A percentile compares a stretch with the other conserved stretches of the same genome.
These are phyloP conservation scores for Halcyon leucocephala DNA, from an alignment of 2,797 vertebrate species.

Conservation along the genomic window DNA sequence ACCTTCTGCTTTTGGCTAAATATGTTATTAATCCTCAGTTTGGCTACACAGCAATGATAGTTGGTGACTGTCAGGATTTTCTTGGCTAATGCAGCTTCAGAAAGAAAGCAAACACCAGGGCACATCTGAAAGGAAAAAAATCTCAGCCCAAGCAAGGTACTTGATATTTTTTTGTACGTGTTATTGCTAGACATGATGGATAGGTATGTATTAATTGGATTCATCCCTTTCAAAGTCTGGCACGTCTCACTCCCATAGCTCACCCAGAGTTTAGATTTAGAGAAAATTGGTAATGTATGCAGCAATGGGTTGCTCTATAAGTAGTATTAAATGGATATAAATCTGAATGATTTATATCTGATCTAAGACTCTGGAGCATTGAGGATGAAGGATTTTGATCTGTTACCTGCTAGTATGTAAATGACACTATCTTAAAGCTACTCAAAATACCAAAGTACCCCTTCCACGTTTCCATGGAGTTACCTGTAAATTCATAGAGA, in stretches of 20 bases:
- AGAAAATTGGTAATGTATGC: neutral
- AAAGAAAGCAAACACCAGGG: neutral
- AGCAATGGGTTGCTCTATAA: neutral
- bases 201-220: neutral
- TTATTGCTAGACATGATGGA: neutral
- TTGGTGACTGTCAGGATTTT: neutral
- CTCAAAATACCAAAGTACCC: neutral
- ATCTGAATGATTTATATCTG: neutral
- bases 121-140: neutral
- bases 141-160: neutral
- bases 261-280: neutral
- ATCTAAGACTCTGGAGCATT: neutral
- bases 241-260: neutral
- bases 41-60: neutral
- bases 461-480: neutral
- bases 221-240: neutral
- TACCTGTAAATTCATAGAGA: neutral
- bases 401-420: neutral
- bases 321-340: neutral
- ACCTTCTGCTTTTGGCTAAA: slow-evolving; percentile 38
- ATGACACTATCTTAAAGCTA: neutral
- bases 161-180: neutral
- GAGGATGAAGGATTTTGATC: neutral
- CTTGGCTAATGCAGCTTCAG: neutral
- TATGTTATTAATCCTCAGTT: neutral